phyloP scores from a whole-genome alignment of 2,888 invertebrate genomes.

The Mermis nigrescens region DNA sequence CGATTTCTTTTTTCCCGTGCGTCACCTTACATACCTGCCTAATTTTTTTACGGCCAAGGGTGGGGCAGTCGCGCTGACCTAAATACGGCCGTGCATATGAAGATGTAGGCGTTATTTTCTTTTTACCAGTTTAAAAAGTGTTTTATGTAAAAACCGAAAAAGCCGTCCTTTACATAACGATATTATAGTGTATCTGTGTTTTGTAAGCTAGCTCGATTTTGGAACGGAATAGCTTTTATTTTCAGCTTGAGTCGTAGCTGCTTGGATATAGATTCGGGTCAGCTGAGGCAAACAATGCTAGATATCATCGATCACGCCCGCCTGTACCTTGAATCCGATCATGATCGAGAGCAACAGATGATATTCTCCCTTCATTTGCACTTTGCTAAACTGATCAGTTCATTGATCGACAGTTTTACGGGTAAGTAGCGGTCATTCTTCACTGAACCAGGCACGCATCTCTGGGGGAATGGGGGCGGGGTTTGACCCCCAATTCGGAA shows the following conservation, averaged over 20 bases:
- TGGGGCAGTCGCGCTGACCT: no score
- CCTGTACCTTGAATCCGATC: slow-evolving; percentile 70
- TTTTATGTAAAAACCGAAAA: no score
- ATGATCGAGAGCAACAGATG: slow-evolving; percentile 65
- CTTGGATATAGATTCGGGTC: slow-evolving; percentile 59
- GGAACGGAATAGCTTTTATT: no score
- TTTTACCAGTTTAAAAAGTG: background rate
- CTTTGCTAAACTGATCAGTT: slow-evolving; percentile 77
- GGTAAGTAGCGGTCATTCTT: slow-evolving; percentile 37
- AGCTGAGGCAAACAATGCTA: slow-evolving; percentile 62
- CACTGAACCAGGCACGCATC: background rate
- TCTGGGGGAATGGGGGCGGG: no score
- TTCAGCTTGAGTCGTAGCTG: slow-evolving; percentile 49
- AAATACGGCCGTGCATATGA: no score
- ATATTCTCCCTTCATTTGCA: slow-evolving; percentile 73
- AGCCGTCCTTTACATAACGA: no score
- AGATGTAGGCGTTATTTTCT: background rate
- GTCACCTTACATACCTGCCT: no score
- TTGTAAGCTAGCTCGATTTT: no score
- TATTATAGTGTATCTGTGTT: no score
- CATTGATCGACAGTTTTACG: slow-evolving; percentile 78
- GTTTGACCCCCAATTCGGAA: no score
- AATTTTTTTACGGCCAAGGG: no score
- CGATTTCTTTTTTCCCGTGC: no score
- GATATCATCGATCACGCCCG: slow-evolving; percentile 89